Evolutionary conservation across 2,797 vertebrate species (phyloP), one percentile per base, ranked within the genome.

Genomic region (Crypturellus tataupa): DNA sequence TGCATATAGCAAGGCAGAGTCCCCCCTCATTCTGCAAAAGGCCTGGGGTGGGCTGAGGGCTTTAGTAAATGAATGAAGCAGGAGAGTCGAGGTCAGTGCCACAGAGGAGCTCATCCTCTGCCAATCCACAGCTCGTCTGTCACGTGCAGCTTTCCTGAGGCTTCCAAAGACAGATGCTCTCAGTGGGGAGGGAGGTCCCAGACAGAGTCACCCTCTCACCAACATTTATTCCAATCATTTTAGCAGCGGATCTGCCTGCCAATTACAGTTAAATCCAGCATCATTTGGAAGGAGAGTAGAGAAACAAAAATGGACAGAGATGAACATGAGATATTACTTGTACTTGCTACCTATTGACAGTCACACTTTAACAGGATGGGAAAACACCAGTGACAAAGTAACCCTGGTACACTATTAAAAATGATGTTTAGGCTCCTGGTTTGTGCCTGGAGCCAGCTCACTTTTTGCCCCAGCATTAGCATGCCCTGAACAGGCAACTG

Each of bases 1-100:
- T 89, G 31, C 25, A 35, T 14, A 7, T 3, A 5, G 14, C 12
- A n/a, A 86, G 77, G 23, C 7, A 90, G 65, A 73, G 27, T 76
- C 75, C 69, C 33, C n/a, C 93, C 63, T 62, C 53, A 8, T 39
- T 90, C 77, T 79, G 25, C 19, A 55, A 69, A 12, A 76, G 55
- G 13, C 12, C 63, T 1, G 1, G 51, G 21, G 65, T 3, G 65
- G 63, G 40, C 44, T 21, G 63, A 82, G 62, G 29, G 21, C 29
- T 90, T 79, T 59, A 79, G 37, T 62, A 87, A 92, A 90, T 72
- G 46, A 89, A 84, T 72, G 59, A 79, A 55, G 40, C 40, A 42
- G 17, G 71, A 70, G 33, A 77, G 33, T 31, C 29, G 33, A 82
- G 58, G 73, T 27, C 72, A 75, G 14, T 40, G 37, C 56, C 56